Evolutionary conservation across 2,113 vertebrate genomes (phyloP), one percentile per base, ranked within the genome.

Genomic region (Anguilla rostrata): DNA sequence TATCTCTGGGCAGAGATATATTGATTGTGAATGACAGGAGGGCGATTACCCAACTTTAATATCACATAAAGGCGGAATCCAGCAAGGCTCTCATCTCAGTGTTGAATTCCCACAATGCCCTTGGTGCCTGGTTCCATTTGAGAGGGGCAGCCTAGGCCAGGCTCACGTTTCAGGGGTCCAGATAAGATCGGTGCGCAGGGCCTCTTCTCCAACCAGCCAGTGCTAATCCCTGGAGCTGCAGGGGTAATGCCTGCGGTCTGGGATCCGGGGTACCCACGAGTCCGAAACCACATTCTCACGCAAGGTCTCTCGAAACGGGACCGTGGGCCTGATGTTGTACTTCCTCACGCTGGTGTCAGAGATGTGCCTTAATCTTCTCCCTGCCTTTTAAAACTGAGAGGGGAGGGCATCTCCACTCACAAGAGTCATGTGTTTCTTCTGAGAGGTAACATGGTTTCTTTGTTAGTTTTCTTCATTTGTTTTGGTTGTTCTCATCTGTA

Each of bases 171-270:
- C 92, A 89, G 9, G 56, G 82, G 63, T 66, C 40, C 84, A 92
- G 94, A 94, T 94, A 94, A 92, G 88, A 95, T 94, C 92, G 53
- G 89, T 88, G 83, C 89, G 87, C 91, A 78, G 90, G 90, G 91
- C 89, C 91, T 93, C 88, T 90, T 91, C 90, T 91, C 83, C 87
- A 89, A 39, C 88, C 86, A 83, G 79, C 86, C 85, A 88, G 43
- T 53, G 79, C 85, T 91, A 88, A 90, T 83, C 84, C 85, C 88
- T 85, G 56, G 83, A 89, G 84, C 86, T 89, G 88, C 87, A 86
- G 88, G 22, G 84, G 83, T 81, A 83, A 43, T 29, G 83, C 57
- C 88, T 82, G 82, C 39, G 78, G 83, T 87, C 84, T 84, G 39
- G 63, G 41, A 82, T 90, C 86, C 87, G 84, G 83, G 83, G 81